Evolutionary conservation across 1,140 invertebrate genomes (phyloP), one percentile per base, ranked within the genome.

Genomic region (Alviniconcha marisindica): DNA sequence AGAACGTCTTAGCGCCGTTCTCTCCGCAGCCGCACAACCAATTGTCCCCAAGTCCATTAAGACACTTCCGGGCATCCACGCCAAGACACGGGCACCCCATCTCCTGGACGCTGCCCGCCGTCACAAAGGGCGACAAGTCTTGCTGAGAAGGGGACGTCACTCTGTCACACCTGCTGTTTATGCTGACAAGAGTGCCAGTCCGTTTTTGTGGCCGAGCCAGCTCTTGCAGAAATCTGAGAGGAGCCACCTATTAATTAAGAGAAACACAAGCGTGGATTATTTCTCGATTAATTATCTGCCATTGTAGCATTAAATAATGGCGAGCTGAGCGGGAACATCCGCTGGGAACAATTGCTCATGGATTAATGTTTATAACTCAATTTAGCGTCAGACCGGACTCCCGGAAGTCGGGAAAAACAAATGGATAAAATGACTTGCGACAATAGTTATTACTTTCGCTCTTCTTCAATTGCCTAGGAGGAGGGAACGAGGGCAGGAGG

Each of bases 11-110:
- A n/a, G n/a, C n/a, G n/a, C 36, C 69, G 36, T 12, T 0, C 36
- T 5, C 15, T 15, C 14, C 28, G 33, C 7, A 33, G 24, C 36
- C 14, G 21, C n/a, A 77, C 10, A 38, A 40, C 71, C 63, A 63
- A 83, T 77, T 76, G 81, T 28, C 31, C 73, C 51, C 63, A 33
- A 48, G 38, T 77, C 81, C 81, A 83, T 83, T 83, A 83, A 60
- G 48, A 31, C 81, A 60, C 66, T 77, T 83, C 81, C 81, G 69
- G 81, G 51, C 73, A 77, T 36, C 77, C 38, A 60, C 51, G 24
- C 1, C 40, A 14, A 33, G 7, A 12, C 73, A 36, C 40, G 40
- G 73, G 73, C 42, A 14, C 24, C 73, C 73, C 42, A 3, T 48
- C 73, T 40, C 73, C 40, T 76, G 73, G 51, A 76, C 73, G 73